phyloP scores from a whole-genome alignment of 2,113 vertebrate species.

The Motacilla tschutschensis region DNA sequence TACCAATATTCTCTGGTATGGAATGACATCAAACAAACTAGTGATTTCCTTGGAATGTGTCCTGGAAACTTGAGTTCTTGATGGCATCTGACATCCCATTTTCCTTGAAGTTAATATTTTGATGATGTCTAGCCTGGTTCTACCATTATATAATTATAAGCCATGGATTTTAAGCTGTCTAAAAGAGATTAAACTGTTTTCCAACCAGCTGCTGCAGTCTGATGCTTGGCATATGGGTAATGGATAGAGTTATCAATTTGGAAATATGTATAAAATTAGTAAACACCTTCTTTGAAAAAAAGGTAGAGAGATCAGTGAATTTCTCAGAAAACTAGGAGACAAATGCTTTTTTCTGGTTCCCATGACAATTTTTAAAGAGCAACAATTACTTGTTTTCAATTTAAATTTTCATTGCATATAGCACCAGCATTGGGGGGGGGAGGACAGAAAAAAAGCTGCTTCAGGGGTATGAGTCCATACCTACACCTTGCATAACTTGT shows the following conservation, averaged over 20 bases:
- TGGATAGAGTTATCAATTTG: neutral
- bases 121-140: slow-evolving; percentile 13
- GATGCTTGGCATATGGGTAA: neutral
- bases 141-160: slow-evolving; percentile 6
- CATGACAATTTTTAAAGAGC: neutral
- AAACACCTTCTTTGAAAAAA: neutral
- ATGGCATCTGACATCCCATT: slow-evolving; percentile 16
- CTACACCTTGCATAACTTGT: neutral
- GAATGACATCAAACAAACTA: slow-evolving; percentile 31
- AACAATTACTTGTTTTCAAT: neutral
- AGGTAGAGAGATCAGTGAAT: neutral
- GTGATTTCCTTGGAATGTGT: slow-evolving; percentile 27
- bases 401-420: neutral
- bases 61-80: neutral
- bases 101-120: slow-evolving; percentile 42
- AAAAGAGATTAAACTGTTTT: slow-evolving; percentile 36
- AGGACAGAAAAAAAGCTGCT: neutral
- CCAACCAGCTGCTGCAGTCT: slow-evolving; percentile 13
- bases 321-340: neutral
- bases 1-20: slow-evolving; percentile 5
- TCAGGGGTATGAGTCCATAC: neutral
- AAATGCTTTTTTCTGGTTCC: neutral
- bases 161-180: slow-evolving; percentile 6
- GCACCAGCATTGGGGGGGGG: rapidly evolving
- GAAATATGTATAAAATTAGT: slow-evolving; percentile 3